These are phyloP conservation scores for Merops nubicus DNA, from an alignment of 2,113 vertebrate genomes.

Conservation along the genomic window DNA sequence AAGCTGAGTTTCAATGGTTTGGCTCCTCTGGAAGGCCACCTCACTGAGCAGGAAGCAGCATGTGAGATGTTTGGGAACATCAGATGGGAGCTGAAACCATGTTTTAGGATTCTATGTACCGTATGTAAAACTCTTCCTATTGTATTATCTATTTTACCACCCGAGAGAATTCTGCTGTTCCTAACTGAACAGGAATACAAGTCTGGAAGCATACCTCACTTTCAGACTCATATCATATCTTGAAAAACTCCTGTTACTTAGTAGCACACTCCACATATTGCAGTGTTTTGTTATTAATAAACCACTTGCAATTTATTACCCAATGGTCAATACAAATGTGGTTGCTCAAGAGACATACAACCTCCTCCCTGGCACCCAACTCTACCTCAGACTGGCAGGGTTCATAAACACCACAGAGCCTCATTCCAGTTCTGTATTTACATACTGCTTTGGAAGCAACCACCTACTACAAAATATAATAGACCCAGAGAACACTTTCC, in stretches of 20 bases:
- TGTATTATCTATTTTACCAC: not conserved
- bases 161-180: not conserved
- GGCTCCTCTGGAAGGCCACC: slow-evolving; percentile 57
- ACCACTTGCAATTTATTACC: not conserved
- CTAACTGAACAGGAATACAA: slow-evolving; percentile 13
- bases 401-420: not conserved
- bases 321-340: not conserved
- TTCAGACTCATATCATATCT: slow-evolving; percentile 14
- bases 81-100: slow-evolving; percentile 35
- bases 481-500: not conserved
- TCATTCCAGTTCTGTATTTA: not conserved
- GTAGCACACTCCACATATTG: not conserved
- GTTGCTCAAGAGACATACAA: not conserved
- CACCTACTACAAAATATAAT: not conserved
- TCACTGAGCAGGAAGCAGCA: slow-evolving; percentile 50
- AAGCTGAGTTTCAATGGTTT: slow-evolving; percentile 36
- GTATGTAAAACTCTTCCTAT: not conserved
- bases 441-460: not conserved
- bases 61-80: slow-evolving; percentile 5
- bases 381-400: not conserved
- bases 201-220: not conserved
- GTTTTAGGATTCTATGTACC: slow-evolving; percentile 42
- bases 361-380: not conserved
- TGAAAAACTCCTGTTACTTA: slow-evolving; percentile 6
- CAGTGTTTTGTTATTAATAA: slow-evolving; percentile 9